Conservation (phyloP, 2,888 invertebrate genomes). For the Phytoseiulus persimilis region DNA sequence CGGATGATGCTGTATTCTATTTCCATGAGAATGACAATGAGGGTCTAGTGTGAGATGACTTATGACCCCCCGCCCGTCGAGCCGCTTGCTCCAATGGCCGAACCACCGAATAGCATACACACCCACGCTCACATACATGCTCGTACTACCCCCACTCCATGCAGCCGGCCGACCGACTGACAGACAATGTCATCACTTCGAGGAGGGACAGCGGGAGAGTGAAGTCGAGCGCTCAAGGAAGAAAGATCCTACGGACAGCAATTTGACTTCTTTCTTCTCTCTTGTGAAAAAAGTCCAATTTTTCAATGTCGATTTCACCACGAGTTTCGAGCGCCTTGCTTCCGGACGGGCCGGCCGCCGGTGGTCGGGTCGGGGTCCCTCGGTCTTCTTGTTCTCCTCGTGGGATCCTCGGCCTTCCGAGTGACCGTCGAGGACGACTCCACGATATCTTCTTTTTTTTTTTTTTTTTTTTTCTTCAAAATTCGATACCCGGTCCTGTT, state of each 20-base stretch:
- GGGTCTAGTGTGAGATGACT: neutral
- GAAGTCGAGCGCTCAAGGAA: neutral
- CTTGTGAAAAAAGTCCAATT: neutral
- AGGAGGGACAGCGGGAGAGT: neutral
- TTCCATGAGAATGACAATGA: conserved; percentile 5
- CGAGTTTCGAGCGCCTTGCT: neutral
- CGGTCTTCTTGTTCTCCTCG: neutral
- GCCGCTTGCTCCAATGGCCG: neutral
- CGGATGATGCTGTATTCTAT: neutral
- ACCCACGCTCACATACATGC: neutral
- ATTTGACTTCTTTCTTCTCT: neutral
- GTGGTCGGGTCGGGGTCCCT: neutral
- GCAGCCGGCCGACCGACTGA: too few relatives aligned
- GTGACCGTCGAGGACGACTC: neutral
- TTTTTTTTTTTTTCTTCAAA: neutral
- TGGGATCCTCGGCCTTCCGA: neutral
- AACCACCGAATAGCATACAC: neutral
- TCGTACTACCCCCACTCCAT: neutral
- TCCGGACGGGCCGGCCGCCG: neutral
- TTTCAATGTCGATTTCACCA: neutral
- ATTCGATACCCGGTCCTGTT: neutral
- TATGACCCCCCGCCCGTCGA: neutral
- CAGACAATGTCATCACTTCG: neutral
- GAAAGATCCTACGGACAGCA: neutral
- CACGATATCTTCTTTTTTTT: neutral